Evolutionary conservation across 1,140 invertebrate species (phyloP), one percentile per base, ranked within the genome.

Genomic region (Dendrolimus kikuchii): DNA sequence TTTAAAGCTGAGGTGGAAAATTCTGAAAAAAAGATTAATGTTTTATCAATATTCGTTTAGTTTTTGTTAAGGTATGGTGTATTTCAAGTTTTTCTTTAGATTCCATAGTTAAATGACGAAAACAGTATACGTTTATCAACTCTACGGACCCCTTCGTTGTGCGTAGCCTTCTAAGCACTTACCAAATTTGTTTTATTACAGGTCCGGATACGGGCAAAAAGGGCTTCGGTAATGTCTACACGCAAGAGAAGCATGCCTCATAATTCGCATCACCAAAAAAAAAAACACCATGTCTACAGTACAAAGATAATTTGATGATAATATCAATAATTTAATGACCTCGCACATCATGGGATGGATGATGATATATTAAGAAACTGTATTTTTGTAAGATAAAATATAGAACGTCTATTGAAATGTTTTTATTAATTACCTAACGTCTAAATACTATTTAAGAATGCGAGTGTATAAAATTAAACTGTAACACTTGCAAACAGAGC

Each of bases 151-250:
- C 23, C 23, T 23, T 23, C 23, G 23, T 23, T 23, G 23, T 23
- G 23, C 23, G 23, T 45, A 45, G 43, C 23, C n/a, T 45, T 6
- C 53, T 58, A 40, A 40, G 50, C 41, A 50, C 51, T 67, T 68
- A 64, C 52, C 7, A 6, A 62, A 49, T 46, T 68, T 61, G 61
- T 57, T 52, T 81, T 69, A 49, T 81, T 78, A 37, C 74, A 86
- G 82, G 72, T 66, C 55, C 70, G 54, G 55, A 58, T n/a, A 49
- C 68, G 38, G 57, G 55, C 8, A 77, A 71, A 43, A 81, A 81
- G 59, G 73, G 74, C 51, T 59, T 73, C 41, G 81, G 80, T 45
- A 86, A 86, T 59, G 82, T 86, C 42, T 86, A 86, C 68, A 86
- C 82, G 23, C 80, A 83, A 63, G 82, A 83, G 48, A 81, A 81